Percentiles rank a stretch among this genome's conserved stretches.
Conservation (phyloP, 2,113 vertebrate genomes). For the Sclerurus mexicanus region DNA sequence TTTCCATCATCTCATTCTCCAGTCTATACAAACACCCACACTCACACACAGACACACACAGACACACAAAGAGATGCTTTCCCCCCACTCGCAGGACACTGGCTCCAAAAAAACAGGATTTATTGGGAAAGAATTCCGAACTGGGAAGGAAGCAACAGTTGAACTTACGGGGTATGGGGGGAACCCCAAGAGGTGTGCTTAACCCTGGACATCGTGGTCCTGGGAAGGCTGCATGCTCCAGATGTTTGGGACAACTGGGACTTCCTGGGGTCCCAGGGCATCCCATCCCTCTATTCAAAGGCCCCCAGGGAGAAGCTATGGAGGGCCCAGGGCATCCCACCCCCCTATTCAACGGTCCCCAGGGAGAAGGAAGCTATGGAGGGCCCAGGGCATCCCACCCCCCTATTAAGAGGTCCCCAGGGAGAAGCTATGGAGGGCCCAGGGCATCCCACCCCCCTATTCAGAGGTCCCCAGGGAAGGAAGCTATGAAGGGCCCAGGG, state of each 20-base stretch:
- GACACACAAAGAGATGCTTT: too few species aligned
- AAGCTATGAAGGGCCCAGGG: background rate
- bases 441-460: background rate
- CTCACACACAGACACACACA: background rate
- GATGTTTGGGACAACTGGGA: background rate
- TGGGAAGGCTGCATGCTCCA: accelerated
- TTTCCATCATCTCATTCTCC: background rate
- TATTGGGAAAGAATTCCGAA: background rate
- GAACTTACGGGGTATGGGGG: background rate
- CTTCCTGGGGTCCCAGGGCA: background rate
- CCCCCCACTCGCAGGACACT: background rate
- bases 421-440: background rate
- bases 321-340: background rate
- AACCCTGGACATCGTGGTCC: accelerated
- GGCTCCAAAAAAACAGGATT: background rate
- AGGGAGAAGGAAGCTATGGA: background rate
- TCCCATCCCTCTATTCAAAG: background rate
- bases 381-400: background rate
- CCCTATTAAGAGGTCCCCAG: background rate
- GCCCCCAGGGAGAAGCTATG: background rate
- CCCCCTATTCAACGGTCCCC: background rate
- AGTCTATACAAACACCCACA: too few species aligned
- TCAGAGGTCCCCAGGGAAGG: background rate
- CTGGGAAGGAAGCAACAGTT: background rate
- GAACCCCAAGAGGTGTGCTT: background rate